phyloP scores from a whole-genome alignment of 2,113 vertebrate genomes.

The Stomatorhinus ivindoensis region DNA sequence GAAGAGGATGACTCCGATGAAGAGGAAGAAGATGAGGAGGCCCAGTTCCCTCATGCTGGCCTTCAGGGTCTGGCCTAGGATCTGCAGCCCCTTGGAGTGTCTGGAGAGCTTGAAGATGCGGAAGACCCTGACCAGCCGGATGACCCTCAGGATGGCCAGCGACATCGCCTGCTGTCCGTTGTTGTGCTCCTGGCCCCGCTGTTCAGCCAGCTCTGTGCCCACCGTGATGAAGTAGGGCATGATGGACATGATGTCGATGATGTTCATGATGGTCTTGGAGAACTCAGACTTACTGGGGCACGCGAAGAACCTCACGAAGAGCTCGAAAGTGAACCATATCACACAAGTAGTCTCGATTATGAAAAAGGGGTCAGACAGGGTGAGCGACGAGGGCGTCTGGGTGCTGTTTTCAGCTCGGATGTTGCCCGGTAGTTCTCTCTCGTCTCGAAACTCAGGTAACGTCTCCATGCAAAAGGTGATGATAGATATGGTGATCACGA shows the following conservation, averaged over 20 bases:
- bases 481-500: constrained; percentile 95
- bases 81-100: constrained; percentile 93
- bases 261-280: constrained; percentile 91
- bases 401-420: constrained; percentile 55
- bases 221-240: constrained; percentile 95
- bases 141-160: constrained; percentile 88
- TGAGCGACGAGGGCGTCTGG: constrained; percentile 58
- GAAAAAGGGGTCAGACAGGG: constrained; percentile 87
- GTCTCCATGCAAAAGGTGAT: constrained; percentile 96
- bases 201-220: constrained; percentile 85
- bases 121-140: constrained; percentile 88
- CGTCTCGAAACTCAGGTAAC: constrained; percentile 85
- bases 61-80: constrained; percentile 88
- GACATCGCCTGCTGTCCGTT: constrained; percentile 91
- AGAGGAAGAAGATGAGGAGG: constrained; percentile 94
- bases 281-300: constrained; percentile 92
- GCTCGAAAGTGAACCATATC: constrained; percentile 97
- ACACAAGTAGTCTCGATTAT: constrained; percentile 93
- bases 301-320: constrained; percentile 84
- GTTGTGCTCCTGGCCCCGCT: constrained; percentile 66
- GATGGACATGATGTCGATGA: constrained; percentile 92
- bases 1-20: constrained; percentile 93
- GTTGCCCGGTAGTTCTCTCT: constrained; percentile 68
- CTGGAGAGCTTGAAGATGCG: constrained; percentile 92
- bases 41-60: constrained; percentile 94